A percentile compares a stretch with the other conserved stretches of the same genome.
Evolutionary conservation across 2,797 vertebrate species (phyloP).

Genomic region (Avahi laniger): DNA sequence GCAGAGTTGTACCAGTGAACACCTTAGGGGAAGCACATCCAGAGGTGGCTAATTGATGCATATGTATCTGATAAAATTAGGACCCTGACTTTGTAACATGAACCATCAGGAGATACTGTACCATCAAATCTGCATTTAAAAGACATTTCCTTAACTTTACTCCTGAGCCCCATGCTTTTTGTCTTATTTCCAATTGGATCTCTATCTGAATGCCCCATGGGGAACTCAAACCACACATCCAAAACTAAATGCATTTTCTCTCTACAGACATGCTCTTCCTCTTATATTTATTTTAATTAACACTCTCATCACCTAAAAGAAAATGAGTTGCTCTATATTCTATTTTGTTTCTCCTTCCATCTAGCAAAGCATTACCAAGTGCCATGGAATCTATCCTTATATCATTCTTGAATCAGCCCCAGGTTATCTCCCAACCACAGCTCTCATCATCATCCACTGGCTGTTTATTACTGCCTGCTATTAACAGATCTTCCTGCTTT

Average conservation of each 20-base stretch:
- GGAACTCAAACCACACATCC: not conserved
- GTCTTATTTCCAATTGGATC: not conserved
- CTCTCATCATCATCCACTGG: not conserved
- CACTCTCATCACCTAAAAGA: not conserved
- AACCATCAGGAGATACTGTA: not conserved
- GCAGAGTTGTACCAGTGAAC: not conserved
- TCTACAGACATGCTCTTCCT: not conserved
- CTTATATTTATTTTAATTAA: not conserved
- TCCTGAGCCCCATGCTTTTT: not conserved
- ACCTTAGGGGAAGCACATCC: not conserved
- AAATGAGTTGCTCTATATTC: not conserved
- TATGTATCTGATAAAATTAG: not conserved
- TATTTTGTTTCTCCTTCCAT: not conserved
- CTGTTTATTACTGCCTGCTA: not conserved
- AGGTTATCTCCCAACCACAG: not conserved
- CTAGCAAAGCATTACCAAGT: not conserved
- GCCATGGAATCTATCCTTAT: not conserved
- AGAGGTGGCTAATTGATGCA: rapidly evolving
- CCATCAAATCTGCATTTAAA: not conserved
- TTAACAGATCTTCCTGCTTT: not conserved
- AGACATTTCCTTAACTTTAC: not conserved
- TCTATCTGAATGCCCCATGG: not conserved
- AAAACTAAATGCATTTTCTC: not conserved
- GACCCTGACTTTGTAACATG: not conserved
- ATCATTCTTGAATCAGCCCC: not conserved